phyloP scores from a whole-genome alignment of 2,888 invertebrate species.

The Dascillus cervinus region DNA sequence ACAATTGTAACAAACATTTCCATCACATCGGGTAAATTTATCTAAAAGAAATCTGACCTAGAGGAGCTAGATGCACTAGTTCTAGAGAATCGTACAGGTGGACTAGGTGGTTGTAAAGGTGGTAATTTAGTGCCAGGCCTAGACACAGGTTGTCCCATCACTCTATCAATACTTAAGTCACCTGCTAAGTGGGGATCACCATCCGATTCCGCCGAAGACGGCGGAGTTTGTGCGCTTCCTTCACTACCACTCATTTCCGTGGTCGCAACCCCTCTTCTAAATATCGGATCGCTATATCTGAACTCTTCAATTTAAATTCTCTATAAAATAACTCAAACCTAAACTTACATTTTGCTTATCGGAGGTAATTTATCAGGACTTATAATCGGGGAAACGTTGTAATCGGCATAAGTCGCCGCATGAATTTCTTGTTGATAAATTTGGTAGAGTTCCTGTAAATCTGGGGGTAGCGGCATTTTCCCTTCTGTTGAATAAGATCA shows the following conservation, averaged over 20 bases:
- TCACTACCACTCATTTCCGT: slow-evolving; percentile 28
- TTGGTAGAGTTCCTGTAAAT: slow-evolving; percentile 71
- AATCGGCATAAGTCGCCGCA: slow-evolving; percentile 67
- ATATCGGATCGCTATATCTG: slow-evolving; percentile 38
- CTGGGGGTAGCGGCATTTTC: slow-evolving; percentile 61
- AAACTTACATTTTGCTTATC: slow-evolving; percentile 51
- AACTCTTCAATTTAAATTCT: slow-evolving; percentile 1
- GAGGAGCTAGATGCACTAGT: background rate
- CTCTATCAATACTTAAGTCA: slow-evolving; percentile 35
- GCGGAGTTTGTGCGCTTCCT: slow-evolving; percentile 32
- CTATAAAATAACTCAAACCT: background rate
- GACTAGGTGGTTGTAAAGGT: slow-evolving; percentile 36
- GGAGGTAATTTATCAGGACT: slow-evolving; percentile 55
- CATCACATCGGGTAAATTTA: no score
- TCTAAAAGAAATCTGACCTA: background rate
- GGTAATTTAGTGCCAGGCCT: slow-evolving; percentile 37
- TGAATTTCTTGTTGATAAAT: slow-evolving; percentile 84
- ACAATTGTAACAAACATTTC: no score
- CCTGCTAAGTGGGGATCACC: slow-evolving; percentile 26
- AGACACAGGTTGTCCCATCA: slow-evolving; percentile 39
- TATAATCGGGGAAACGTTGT: slow-evolving; percentile 45
- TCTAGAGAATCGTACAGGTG: slow-evolving; percentile 24
- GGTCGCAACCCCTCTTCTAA: slow-evolving; percentile 28
- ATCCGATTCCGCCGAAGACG: slow-evolving; percentile 38
- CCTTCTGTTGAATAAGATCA: slow-evolving; percentile 47